phyloP scores from a whole-genome alignment of 2,113 vertebrate genomes.

The Psittacara wagleri region DNA sequence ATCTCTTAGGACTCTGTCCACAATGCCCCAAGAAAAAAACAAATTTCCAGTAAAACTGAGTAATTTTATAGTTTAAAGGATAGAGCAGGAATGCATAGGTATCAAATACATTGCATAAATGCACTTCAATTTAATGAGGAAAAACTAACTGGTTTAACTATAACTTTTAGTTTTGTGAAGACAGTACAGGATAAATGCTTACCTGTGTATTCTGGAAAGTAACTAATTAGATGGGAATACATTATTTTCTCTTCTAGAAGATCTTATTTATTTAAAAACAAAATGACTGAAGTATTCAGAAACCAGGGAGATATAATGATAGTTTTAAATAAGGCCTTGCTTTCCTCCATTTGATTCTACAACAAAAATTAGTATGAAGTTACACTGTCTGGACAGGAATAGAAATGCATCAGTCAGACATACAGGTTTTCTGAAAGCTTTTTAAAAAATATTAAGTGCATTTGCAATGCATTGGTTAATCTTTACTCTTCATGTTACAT shows the following conservation, averaged over 20 bases:
- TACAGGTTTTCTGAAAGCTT: background rate
- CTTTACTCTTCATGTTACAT: background rate
- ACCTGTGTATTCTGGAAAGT: slow-evolving; percentile 84
- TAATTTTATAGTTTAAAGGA: background rate
- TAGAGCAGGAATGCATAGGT: background rate
- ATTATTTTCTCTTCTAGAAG: slow-evolving; percentile 86
- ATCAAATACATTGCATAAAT: background rate
- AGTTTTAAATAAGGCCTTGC: slow-evolving; percentile 87
- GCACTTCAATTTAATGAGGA: background rate
- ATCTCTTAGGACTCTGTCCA: background rate
- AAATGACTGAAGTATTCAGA: slow-evolving; percentile 84
- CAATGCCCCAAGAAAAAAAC: background rate
- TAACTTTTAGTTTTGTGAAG: background rate
- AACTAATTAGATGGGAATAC: slow-evolving; percentile 81
- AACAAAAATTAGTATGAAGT: background rate
- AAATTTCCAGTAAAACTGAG: background rate
- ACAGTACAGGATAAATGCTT: background rate
- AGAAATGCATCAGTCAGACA: background rate
- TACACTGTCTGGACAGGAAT: background rate
- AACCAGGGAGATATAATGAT: slow-evolving; percentile 84
- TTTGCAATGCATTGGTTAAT: background rate
- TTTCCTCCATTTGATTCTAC: slow-evolving; percentile 87
- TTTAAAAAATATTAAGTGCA: background rate
- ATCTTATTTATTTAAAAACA: slow-evolving; percentile 91
- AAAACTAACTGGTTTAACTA: background rate